A percentile compares a stretch with the other conserved stretches of the same genome.
phyloP scores from a whole-genome alignment of 2,797 vertebrate genomes.

The Catamblyrhynchus diadema region DNA sequence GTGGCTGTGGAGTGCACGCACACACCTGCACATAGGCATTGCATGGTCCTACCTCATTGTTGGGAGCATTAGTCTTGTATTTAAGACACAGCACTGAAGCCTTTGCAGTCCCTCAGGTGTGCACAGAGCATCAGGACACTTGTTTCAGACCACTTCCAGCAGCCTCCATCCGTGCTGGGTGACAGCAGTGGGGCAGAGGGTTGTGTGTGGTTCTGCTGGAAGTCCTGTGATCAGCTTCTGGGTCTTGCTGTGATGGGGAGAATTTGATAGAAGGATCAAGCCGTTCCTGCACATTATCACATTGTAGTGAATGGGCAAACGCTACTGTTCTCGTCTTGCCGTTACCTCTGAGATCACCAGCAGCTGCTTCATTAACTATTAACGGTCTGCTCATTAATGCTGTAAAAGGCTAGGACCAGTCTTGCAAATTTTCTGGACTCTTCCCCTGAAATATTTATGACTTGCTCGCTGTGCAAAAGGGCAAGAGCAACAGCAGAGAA shows the following conservation, averaged over 20 bases:
- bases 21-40: rapidly evolving
- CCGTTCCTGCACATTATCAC: not conserved
- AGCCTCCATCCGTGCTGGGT: not conserved
- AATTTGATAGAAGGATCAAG: not conserved
- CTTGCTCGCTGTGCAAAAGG: not conserved
- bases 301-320: not conserved
- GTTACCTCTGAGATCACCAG: constrained; percentile 50
- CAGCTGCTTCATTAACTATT: constrained; percentile 69
- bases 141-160: not conserved
- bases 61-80: not conserved
- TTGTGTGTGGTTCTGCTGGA: not conserved
- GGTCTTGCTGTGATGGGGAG: not conserved
- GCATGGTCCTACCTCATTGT: rapidly evolving
- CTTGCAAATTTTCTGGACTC: constrained; percentile 57
- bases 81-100: not conserved
- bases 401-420: constrained; percentile 58
- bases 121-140: rapidly evolving
- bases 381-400: constrained; percentile 65
- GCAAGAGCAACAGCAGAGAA: constrained; percentile 42
- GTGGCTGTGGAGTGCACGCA: rapidly evolving
- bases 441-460: constrained; percentile 63
- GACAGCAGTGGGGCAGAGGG: not conserved
- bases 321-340: not conserved
- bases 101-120: not conserved
- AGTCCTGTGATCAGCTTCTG: not conserved